A percentile compares a stretch with the other conserved stretches of the same genome.
phyloP scores from a whole-genome alignment of 2,797 vertebrate genomes.

The Halcyon chelicuti region DNA sequence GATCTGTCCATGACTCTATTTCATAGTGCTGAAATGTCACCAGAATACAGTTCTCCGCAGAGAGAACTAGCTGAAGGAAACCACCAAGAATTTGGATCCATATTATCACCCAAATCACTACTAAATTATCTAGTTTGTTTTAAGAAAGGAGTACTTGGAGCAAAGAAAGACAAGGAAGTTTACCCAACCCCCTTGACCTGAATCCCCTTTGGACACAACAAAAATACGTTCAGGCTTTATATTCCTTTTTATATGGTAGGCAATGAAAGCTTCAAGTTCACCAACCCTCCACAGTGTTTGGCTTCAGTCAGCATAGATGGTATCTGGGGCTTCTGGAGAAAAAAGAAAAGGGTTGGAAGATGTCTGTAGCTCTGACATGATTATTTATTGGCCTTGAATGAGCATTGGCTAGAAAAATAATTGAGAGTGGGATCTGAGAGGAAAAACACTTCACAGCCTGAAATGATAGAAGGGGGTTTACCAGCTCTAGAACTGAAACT shows the following conservation, averaged over 20 bases:
- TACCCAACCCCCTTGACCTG: slow-evolving; percentile 27
- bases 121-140: slow-evolving; percentile 3
- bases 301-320: background rate
- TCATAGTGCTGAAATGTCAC: background rate
- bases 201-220: slow-evolving; percentile 29
- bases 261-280: background rate
- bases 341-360: background rate
- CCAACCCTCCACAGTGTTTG: background rate
- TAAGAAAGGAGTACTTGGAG: slow-evolving; percentile 12
- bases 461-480: background rate
- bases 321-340: background rate
- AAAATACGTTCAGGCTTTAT: background rate
- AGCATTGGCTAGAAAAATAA: background rate
- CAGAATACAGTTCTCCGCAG: background rate
- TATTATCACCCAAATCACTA: background rate
- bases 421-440: background rate
- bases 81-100: slow-evolving; percentile 18
- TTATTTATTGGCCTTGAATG: slow-evolving; percentile 3
- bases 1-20: background rate
- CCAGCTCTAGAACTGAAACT: background rate
- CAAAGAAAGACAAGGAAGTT: background rate
- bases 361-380: background rate
- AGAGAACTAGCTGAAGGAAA: slow-evolving; percentile 6
- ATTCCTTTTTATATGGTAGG: background rate
- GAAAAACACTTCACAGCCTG: background rate